Percentiles rank a stretch among this genome's conserved stretches.
phyloP scores from a whole-genome alignment of 2,113 vertebrate genomes.

The Mirounga angustirostris region DNA sequence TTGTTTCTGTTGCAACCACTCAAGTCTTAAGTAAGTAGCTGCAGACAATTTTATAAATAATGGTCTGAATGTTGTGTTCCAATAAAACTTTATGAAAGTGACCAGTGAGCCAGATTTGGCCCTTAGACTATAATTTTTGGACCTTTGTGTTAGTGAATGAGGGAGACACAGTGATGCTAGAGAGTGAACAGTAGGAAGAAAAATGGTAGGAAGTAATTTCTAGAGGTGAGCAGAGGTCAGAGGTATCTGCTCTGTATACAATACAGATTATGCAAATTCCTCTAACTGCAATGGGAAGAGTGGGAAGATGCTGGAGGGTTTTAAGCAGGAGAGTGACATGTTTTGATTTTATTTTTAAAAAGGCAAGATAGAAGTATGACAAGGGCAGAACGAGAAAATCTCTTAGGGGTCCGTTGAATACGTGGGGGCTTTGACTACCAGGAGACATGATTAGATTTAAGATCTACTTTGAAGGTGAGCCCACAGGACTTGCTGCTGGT shows the following conservation, averaged over 20 bases:
- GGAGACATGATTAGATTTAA: neutral
- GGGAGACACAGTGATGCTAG: neutral
- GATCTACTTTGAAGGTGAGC: neutral
- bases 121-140: neutral
- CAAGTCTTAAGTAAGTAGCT: neutral
- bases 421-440: neutral
- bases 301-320: neutral
- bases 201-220: neutral
- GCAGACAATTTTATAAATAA: neutral
- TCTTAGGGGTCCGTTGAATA: neutral
- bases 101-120: neutral
- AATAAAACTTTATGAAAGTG: neutral
- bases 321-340: neutral
- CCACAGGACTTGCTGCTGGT: neutral
- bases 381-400: neutral
- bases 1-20: neutral
- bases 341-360: constrained; percentile 2
- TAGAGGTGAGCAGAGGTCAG: neutral
- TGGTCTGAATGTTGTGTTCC: neutral
- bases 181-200: neutral
- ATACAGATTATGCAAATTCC: neutral
- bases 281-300: neutral
- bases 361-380: neutral
- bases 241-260: neutral
- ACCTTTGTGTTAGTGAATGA: neutral